These are phyloP conservation scores for Sigmodon hispidus DNA, from an alignment of 2,113 vertebrate genomes.

Conservation along the genomic window DNA sequence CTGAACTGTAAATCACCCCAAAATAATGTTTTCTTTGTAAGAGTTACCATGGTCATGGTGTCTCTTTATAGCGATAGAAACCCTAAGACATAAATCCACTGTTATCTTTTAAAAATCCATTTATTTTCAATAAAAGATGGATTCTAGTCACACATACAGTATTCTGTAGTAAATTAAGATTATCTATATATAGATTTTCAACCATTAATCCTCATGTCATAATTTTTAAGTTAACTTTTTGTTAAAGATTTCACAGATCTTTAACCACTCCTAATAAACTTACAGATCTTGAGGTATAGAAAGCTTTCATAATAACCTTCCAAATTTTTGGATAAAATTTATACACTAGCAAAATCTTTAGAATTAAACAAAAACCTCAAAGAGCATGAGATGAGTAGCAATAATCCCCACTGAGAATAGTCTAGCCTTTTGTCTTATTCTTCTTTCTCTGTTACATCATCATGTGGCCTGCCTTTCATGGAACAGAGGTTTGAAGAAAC, in stretches of 20 bases:
- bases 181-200: background rate
- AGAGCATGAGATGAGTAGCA: background rate
- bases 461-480: background rate
- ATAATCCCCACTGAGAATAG: background rate
- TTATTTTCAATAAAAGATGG: background rate
- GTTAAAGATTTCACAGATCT: background rate
- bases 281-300: background rate
- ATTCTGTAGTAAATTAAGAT: background rate
- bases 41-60: no score
- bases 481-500: background rate
- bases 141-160: background rate
- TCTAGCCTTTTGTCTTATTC: background rate
- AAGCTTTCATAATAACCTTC: background rate
- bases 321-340: background rate
- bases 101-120: background rate
- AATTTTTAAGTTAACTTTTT: background rate
- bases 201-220: background rate
- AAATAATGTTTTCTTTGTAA: no score
- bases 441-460: background rate
- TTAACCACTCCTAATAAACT: background rate
- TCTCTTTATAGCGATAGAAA: no score
- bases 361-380: background rate
- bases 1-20: no score
- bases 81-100: background rate
- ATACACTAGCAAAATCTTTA: background rate